phyloP scores from a whole-genome alignment of 2,888 invertebrate species.

The Microctonus aethiopoides region DNA sequence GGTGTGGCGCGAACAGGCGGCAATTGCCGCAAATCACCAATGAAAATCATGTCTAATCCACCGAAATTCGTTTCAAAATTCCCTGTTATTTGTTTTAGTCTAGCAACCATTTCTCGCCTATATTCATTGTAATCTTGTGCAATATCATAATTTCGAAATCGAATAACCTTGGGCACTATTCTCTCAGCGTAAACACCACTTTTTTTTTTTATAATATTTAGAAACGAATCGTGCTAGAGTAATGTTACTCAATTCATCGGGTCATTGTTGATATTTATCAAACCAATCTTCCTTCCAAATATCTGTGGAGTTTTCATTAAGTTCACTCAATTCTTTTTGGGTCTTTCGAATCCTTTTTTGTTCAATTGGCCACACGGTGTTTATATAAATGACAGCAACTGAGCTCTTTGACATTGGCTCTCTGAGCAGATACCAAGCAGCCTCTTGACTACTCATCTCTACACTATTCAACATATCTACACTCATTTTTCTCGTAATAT shows the following conservation, averaged over 20 bases:
- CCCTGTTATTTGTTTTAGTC: too few species aligned
- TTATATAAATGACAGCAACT: conserved; percentile 40
- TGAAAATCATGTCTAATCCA: neutral
- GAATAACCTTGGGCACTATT: conserved; percentile 50
- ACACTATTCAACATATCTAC: conserved; percentile 20
- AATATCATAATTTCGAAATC: conserved; percentile 61
- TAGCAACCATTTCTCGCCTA: conserved; percentile 39
- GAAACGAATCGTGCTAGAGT: conserved; percentile 63
- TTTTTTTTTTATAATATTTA: conserved; percentile 42
- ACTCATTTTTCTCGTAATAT: conserved; percentile 45
- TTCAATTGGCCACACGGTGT: conserved; percentile 56
- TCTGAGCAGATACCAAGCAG: conserved; percentile 14
- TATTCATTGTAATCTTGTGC: conserved; percentile 53
- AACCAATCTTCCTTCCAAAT: conserved; percentile 65
- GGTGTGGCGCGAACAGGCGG: neutral
- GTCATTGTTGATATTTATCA: conserved; percentile 64
- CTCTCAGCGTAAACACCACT: conserved; percentile 42
- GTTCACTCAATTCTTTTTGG: conserved; percentile 46
- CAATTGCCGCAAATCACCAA: neutral
- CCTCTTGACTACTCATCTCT: conserved; percentile 25
- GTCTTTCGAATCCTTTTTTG: conserved; percentile 57
- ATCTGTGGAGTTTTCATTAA: conserved; percentile 49
- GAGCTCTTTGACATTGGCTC: conserved; percentile 17
- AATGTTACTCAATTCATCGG: conserved; percentile 50
- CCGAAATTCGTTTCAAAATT: neutral